A percentile compares a stretch with the other conserved stretches of the same genome.
Conservation (phyloP, 2,888 invertebrate species). For the Horisme vitalbata region DNA sequence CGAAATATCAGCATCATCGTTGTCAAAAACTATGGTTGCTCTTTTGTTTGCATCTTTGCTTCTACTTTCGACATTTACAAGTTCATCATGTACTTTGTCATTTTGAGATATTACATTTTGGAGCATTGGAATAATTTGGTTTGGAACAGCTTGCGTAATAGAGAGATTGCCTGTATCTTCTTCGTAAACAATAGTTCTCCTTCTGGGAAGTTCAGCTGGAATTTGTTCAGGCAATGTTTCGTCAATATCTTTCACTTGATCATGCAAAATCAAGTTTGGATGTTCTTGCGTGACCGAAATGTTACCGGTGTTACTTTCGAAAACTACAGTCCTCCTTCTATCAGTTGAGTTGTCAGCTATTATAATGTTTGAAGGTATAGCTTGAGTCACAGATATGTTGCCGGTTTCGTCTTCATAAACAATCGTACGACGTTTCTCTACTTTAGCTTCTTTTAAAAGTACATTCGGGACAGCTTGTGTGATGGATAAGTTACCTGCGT, state of each 20-base stretch:
- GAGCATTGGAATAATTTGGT: constrained; percentile 6
- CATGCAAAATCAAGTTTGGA: constrained; percentile 20
- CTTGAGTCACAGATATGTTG: constrained; percentile 26
- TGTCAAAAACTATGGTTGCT: constrained; percentile 35
- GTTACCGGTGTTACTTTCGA: constrained; percentile 32
- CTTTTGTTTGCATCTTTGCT: constrained; percentile 13
- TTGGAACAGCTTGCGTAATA: constrained; percentile 43
- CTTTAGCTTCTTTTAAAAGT: constrained; percentile 9
- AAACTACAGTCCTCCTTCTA: constrained; percentile 31
- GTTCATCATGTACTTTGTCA: not conserved
- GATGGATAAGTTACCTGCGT: constrained; percentile 34
- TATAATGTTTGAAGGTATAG: constrained; percentile 20
- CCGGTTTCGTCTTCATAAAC: constrained; percentile 22
- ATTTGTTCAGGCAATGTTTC: constrained; percentile 11
- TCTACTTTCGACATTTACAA: too few relatives aligned
- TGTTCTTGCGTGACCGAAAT: constrained; percentile 38
- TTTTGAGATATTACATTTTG: constrained; percentile 8
- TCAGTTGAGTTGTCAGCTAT: not conserved
- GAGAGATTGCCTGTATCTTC: constrained; percentile 41
- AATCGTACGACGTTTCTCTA: constrained; percentile 21
- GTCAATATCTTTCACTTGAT: constrained; percentile 8
- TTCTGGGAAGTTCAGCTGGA: constrained; percentile 15
- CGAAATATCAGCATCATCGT: constrained; percentile 19
- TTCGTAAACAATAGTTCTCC: constrained; percentile 33
- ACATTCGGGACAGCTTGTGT: constrained; percentile 29